Evolutionary conservation across 1,140 invertebrate species (phyloP), one percentile per base, ranked within the genome.

Genomic region (Leptoteleia sp.): DNA sequence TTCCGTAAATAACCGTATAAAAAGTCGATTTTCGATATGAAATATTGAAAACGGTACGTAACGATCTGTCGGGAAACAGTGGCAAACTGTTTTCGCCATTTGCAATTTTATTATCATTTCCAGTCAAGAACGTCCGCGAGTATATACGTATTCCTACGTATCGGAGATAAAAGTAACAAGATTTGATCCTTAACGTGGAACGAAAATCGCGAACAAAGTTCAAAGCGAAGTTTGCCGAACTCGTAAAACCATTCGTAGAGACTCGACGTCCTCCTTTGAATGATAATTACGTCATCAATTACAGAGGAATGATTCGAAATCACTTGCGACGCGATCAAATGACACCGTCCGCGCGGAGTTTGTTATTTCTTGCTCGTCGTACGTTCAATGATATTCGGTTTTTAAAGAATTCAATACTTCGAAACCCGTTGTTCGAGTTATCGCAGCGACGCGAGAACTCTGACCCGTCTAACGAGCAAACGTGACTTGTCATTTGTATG

Each of bases 401-500:
- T n/a, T 38, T 45, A 31, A 67, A 76, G 71, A 68, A 67, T 61
- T 68, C 61, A 62, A 22, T 43, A 27, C 47, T 59, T 67, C 16
- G 61, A 48, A 71, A 70, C 68, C 72, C 59, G 52, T 68, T 82
- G 73, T 54, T 62, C 62, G 50, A 64, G 71, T 79, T 68, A 47
- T 33, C 64, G 52, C 48, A 29, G 59, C 70, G 33, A 38, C 52
- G 38, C 40, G 50, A 81, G 54, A 65, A 70, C 29, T 72, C 78
- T 64, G 68, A 75, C 43, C 67, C 61, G 65, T 33, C 57, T 86
- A 86, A 86, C 82, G 83, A 83, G 83, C 79, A 81, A 84, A 84
- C 82, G 75, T 82, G 57, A 72, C 78, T 77, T 79, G 75, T 84
- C 81, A 84, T 84, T 84, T 82, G 75, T 82, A 85, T 83, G 82